Conservation (phyloP, 2,797 vertebrate genomes). For the Miichthys miiuy region DNA sequence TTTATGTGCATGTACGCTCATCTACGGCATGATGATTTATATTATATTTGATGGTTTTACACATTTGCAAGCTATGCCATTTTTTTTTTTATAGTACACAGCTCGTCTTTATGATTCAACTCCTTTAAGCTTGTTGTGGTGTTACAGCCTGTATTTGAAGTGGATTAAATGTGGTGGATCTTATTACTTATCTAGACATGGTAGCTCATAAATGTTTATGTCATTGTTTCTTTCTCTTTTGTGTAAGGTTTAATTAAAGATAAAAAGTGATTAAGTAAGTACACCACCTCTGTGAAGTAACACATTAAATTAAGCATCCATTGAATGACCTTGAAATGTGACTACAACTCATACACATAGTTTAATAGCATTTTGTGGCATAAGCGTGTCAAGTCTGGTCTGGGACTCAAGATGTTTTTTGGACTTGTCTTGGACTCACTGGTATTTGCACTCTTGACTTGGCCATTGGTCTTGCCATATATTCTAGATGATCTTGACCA, state of each 20-base stretch:
- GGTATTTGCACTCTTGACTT: too few species aligned
- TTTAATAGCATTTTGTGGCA: too few species aligned
- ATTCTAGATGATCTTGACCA: too few species aligned
- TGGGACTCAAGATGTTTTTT: too few species aligned
- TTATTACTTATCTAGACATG: constrained; percentile 24
- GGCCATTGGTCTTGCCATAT: too few species aligned
- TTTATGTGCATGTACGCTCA: constrained; percentile 3
- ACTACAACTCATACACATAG: background rate
- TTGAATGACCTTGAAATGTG: constrained; percentile 19
- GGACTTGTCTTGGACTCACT: too few species aligned
- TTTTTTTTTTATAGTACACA: constrained; percentile 19
- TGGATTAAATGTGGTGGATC: constrained; percentile 42
- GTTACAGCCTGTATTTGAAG: constrained; percentile 30
- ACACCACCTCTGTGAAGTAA: background rate
- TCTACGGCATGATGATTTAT: constrained; percentile 52
- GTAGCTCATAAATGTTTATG: constrained; percentile 17
- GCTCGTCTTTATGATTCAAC: constrained; percentile 26
- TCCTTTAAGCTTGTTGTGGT: constrained; percentile 25
- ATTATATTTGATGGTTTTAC: constrained; percentile 59
- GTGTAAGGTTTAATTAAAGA: constrained; percentile 3
- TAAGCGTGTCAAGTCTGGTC: too few species aligned
- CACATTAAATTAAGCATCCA: background rate
- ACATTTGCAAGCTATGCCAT: constrained; percentile 34
- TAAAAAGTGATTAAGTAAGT: background rate
- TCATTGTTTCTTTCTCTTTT: background rate